phyloP scores from a whole-genome alignment of 35 echinoderm and acorn worm genomes.

The Holothuria glaberrima region DNA sequence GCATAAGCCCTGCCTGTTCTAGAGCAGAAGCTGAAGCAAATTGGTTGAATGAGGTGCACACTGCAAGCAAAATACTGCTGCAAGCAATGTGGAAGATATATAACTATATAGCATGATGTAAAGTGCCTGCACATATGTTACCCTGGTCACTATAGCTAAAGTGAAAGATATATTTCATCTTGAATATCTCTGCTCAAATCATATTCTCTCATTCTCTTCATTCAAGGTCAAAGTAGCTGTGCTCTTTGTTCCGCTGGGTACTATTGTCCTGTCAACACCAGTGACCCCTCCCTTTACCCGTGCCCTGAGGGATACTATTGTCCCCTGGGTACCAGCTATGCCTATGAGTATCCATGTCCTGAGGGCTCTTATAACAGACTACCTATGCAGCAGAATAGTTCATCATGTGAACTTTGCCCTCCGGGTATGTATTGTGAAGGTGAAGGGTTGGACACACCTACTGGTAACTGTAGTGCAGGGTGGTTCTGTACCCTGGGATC shows the following conservation, averaged over 20 bases:
- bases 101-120: too few relatives aligned
- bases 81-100: too few relatives aligned
- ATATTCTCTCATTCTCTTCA: not conserved
- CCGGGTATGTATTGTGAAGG: slow-evolving; percentile 96
- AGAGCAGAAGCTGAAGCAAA: too few relatives aligned
- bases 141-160: too few relatives aligned
- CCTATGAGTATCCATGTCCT: slow-evolving; percentile 78
- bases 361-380: slow-evolving; percentile 93
- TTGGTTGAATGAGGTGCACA: too few relatives aligned
- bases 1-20: too few relatives aligned
- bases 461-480: slow-evolving; percentile 91
- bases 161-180: too few relatives aligned
- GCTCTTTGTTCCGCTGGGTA: slow-evolving; percentile 65
- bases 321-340: slow-evolving; percentile 79
- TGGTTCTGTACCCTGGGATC: slow-evolving; percentile 95
- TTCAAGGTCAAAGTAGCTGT: slow-evolving; percentile 74
- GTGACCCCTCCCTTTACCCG: slow-evolving; percentile 88
- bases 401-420: slow-evolving; percentile 95
- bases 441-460: slow-evolving; percentile 76
- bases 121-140: too few relatives aligned
- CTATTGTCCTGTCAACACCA: slow-evolving; percentile 94
- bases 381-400: slow-evolving; percentile 77
- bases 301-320: slow-evolving; percentile 93
- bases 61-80: too few relatives aligned
- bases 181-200: too few relatives aligned